phyloP scores from a whole-genome alignment of 2,888 invertebrate species.

The Drosophila neotestacea region DNA sequence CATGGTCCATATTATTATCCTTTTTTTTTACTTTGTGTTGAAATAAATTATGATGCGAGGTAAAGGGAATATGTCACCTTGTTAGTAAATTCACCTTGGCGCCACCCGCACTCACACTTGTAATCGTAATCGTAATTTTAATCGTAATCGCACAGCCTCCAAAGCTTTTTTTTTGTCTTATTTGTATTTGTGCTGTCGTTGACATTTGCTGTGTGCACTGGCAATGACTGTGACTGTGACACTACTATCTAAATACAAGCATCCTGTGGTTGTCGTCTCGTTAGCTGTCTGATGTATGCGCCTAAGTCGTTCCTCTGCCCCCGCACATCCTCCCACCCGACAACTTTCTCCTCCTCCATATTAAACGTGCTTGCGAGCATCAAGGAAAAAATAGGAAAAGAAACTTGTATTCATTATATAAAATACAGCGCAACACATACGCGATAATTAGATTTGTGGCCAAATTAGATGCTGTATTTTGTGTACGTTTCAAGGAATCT shows the following conservation, averaged over 20 bases:
- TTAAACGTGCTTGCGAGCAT: conserved; percentile 25
- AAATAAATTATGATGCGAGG: too few relatives aligned
- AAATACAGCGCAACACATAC: conserved; percentile 45
- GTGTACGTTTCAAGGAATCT: conserved; percentile 24
- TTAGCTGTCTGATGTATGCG: conserved; percentile 42
- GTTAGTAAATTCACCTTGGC: too few relatives aligned
- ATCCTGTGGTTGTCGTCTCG: conserved; percentile 41
- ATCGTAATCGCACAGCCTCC: conserved; percentile 62
- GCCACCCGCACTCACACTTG: conserved; percentile 7
- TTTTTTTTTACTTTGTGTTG: too few relatives aligned
- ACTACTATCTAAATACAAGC: conserved; percentile 54
- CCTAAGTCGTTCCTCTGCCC: conserved; percentile 20
- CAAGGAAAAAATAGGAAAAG: neutral
- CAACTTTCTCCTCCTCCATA: neutral
- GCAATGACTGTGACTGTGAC: conserved; percentile 79
- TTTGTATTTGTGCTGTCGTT: conserved; percentile 41
- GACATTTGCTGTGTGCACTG: conserved; percentile 59
- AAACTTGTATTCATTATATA: conserved; percentile 55
- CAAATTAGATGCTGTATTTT: conserved; percentile 32
- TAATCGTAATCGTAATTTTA: conserved; percentile 7
- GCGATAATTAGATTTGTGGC: conserved; percentile 18
- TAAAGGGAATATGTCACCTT: too few relatives aligned
- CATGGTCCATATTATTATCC: too few relatives aligned
- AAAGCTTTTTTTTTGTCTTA: conserved; percentile 24
- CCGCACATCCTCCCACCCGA: neutral